Evolutionary conservation across 2,113 vertebrate genomes (phyloP).

Genomic region (Pycnonotus jocosus): DNA sequence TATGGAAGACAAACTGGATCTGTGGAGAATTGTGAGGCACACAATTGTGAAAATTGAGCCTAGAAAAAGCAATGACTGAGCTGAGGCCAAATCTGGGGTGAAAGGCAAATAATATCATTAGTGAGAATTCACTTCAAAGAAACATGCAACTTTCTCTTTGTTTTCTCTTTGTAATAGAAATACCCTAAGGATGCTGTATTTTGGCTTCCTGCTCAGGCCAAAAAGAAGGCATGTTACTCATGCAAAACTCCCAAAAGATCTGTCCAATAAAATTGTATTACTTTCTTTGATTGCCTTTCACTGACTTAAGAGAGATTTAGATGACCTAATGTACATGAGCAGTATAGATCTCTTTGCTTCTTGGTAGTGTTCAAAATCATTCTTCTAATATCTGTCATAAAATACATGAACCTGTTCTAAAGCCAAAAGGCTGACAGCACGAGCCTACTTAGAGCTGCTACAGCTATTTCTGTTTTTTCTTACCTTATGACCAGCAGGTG

Average conservation of each 20-base stretch:
- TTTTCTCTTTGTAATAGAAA: neutral
- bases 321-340: neutral
- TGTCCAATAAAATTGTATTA: neutral
- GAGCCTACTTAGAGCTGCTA: neutral
- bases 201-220: neutral
- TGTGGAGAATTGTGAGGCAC: neutral
- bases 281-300: neutral
- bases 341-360: neutral
- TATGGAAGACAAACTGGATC: neutral
- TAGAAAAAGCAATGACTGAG: neutral
- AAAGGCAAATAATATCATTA: neutral
- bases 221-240: neutral
- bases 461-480: neutral
- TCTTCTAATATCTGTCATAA: neutral
- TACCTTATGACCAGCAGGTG: neutral
- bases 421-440: neutral
- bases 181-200: neutral
- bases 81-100: neutral
- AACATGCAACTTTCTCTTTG: fast-evolving
- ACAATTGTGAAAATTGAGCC: neutral
- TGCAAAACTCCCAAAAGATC: neutral
- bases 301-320: neutral
- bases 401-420: neutral
- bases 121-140: neutral
- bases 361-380: neutral